Conservation (phyloP, 2,888 invertebrate species). For the Himalopsyche japonica region DNA sequence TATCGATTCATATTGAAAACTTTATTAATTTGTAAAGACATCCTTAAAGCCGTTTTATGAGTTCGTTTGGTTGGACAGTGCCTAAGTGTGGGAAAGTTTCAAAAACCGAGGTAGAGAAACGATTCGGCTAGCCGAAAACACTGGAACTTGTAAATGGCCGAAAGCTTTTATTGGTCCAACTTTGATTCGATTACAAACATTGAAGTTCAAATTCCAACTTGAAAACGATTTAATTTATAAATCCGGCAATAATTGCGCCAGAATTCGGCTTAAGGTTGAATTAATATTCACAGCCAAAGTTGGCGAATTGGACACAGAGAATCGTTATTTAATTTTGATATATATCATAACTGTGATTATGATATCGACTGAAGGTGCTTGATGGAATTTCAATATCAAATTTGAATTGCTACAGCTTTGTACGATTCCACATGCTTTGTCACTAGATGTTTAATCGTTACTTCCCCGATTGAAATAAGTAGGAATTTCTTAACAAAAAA, state of each 20-base stretch:
- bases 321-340: not conserved
- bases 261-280: not conserved
- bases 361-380: no score
- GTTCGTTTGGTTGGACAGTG: no score
- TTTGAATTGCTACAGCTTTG: no score
- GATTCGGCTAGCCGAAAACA: not conserved
- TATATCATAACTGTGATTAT: not conserved
- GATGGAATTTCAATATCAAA: no score
- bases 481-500: no score
- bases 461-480: no score
- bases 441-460: no score
- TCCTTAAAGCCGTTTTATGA: no score
- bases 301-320: not conserved
- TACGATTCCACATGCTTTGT: no score
- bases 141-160: not conserved
- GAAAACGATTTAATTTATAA: not conserved
- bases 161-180: not conserved
- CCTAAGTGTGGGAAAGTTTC: no score
- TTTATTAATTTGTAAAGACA: no score
- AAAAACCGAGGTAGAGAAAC: not conserved
- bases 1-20: no score
- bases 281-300: not conserved
- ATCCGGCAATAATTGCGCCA: not conserved
- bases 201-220: not conserved
- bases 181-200: conserved; percentile 1